These are phyloP conservation scores for Cephus runcator DNA, from an alignment of 2,888 invertebrate genomes.

Conservation along the genomic window DNA sequence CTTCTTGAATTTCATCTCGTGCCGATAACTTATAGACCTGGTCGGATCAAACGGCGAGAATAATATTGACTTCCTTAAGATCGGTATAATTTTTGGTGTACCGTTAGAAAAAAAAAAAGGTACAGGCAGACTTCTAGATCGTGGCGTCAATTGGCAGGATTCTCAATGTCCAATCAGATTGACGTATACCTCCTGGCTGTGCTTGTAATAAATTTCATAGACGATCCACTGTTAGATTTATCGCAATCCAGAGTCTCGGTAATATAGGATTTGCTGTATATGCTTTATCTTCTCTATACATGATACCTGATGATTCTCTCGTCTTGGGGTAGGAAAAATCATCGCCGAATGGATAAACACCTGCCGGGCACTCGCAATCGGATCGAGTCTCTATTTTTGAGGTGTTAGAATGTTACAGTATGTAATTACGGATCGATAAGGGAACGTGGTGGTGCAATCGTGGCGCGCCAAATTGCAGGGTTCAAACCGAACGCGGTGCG, in stretches of 20 bases:
- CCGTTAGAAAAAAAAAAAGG: background rate
- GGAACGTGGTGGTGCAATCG: slow-evolving; percentile 30
- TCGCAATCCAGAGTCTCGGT: background rate
- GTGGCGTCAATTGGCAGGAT: background rate
- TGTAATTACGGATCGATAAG: slow-evolving; percentile 45
- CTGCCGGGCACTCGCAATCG: slow-evolving; percentile 7
- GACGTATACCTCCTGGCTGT: background rate
- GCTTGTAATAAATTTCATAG: background rate
- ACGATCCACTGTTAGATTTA: background rate
- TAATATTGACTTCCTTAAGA: background rate
- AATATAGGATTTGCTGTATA: background rate
- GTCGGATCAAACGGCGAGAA: background rate
- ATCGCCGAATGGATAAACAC: background rate
- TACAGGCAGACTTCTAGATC: background rate
- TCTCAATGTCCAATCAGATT: background rate
- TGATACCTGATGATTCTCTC: background rate
- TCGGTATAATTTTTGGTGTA: background rate
- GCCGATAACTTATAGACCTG: background rate
- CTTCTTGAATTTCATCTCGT: background rate
- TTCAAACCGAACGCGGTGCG: slow-evolving; percentile 19
- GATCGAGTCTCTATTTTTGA: slow-evolving; percentile 30
- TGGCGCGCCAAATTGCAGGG: slow-evolving; percentile 37
- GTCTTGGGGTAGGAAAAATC: background rate
- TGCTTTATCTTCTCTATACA: background rate
- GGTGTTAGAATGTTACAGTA: slow-evolving; percentile 40